Conservation (phyloP, 2,888 invertebrate species). For the Pachymerium ferrugineum region DNA sequence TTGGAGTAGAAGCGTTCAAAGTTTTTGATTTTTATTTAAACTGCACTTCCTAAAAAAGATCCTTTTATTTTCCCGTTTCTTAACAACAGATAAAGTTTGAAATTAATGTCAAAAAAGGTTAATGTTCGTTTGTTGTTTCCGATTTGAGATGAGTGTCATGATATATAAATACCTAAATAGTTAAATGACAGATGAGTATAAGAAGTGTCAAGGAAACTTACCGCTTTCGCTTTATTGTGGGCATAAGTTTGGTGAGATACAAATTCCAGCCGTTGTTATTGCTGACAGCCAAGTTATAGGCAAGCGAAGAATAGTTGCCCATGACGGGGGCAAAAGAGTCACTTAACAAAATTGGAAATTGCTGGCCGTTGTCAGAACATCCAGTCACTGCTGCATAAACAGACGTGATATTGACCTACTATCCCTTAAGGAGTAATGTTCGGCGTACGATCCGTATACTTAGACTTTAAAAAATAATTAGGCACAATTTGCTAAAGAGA, state of each 20-base stretch:
- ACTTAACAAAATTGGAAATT: conserved; percentile 5
- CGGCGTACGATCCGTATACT: too few species aligned
- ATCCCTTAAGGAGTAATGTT: too few species aligned
- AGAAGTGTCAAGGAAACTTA: not conserved
- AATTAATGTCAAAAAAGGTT: too few species aligned
- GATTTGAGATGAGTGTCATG: not conserved
- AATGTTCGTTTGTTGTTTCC: not conserved
- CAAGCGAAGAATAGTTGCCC: not conserved
- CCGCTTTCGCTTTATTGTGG: not conserved
- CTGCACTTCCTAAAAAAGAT: not conserved
- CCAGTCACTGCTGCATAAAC: not conserved
- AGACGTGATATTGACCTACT: not conserved
- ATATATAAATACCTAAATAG: not conserved
- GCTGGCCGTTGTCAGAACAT: not conserved
- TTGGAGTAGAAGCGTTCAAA: not conserved
- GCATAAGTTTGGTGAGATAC: not conserved
- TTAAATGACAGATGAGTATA: not conserved
- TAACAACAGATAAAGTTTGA: too few species aligned
- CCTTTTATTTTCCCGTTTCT: not conserved
- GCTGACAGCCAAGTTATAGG: not conserved
- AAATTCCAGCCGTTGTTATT: not conserved
- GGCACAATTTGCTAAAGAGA: too few species aligned
- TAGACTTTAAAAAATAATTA: too few species aligned
- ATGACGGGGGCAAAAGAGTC: not conserved
- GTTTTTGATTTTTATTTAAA: not conserved